phyloP scores from a whole-genome alignment of 2,113 vertebrate species.

The Mus musculus region DNA sequence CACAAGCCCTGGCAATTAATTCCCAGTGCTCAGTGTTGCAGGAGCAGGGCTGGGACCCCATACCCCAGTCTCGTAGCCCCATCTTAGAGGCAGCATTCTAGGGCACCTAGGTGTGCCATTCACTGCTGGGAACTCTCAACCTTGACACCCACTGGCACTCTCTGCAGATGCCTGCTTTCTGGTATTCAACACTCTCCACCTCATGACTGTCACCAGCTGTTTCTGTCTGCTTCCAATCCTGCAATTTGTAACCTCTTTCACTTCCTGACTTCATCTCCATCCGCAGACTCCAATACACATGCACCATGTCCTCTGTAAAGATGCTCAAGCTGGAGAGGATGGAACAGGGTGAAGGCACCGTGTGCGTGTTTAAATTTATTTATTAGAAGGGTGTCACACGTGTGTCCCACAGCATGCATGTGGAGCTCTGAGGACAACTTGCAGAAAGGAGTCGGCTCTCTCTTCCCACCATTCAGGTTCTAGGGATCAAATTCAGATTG shows the following conservation, averaged over 20 bases:
- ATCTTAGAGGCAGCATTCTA: background rate
- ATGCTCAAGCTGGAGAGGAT: background rate
- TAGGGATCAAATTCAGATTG: background rate
- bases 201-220: background rate
- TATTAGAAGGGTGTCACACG: background rate
- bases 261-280: background rate
- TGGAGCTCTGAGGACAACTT: background rate
- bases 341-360: background rate
- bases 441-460: background rate
- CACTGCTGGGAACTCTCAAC: background rate
- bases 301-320: background rate
- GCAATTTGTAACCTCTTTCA: background rate
- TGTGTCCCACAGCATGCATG: background rate
- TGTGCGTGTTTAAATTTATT: background rate
- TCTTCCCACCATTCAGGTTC: background rate
- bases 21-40: background rate
- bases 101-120: background rate
- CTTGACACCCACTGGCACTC: background rate
- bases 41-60: background rate
- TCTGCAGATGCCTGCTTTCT: background rate
- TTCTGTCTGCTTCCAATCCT: background rate
- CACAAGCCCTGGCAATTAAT: background rate
- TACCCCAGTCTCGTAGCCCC: background rate
- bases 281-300: background rate
- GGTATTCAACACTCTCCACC: background rate